Evolutionary conservation across 2,797 vertebrate species (phyloP).

Genomic region (Rhabdomys pumilio): DNA sequence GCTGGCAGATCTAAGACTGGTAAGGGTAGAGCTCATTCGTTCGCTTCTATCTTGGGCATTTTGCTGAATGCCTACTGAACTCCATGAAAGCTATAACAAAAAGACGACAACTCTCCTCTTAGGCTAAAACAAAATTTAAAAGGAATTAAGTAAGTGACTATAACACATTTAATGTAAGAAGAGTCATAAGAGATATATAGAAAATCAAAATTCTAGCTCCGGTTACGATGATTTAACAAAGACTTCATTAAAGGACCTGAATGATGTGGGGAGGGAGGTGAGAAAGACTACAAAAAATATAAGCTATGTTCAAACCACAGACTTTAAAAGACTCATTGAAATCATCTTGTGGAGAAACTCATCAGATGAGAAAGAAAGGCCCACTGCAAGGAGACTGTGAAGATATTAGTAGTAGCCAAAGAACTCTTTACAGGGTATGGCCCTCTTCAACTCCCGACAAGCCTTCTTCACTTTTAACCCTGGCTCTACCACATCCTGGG

Average conservation of each 20-base stretch:
- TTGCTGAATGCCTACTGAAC: neutral
- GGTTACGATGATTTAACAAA: neutral
- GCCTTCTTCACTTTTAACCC: neutral
- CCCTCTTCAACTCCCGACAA: neutral
- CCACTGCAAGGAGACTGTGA: neutral
- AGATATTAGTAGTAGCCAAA: neutral
- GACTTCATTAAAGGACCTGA: neutral
- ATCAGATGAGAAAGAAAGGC: neutral
- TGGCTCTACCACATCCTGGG: neutral
- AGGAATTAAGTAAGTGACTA: constrained; percentile 36
- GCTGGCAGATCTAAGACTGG: neutral
- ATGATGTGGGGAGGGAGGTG: neutral
- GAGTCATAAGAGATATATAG: constrained; percentile 11
- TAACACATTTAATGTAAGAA: constrained; percentile 7
- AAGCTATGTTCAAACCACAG: neutral
- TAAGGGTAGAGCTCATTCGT: neutral
- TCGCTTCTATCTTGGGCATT: constrained; percentile 34
- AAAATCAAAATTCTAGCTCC: constrained; percentile 2
- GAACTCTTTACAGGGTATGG: neutral
- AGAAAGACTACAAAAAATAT: neutral
- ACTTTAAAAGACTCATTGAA: constrained; percentile 4
- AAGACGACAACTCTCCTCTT: neutral
- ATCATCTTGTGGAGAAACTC: neutral
- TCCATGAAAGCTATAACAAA: constrained; percentile 12
- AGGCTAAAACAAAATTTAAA: constrained; percentile 21